A percentile compares a stretch with the other conserved stretches of the same genome.
Conservation (phyloP, 2,888 invertebrate genomes). For the Epinotia nisella region DNA sequence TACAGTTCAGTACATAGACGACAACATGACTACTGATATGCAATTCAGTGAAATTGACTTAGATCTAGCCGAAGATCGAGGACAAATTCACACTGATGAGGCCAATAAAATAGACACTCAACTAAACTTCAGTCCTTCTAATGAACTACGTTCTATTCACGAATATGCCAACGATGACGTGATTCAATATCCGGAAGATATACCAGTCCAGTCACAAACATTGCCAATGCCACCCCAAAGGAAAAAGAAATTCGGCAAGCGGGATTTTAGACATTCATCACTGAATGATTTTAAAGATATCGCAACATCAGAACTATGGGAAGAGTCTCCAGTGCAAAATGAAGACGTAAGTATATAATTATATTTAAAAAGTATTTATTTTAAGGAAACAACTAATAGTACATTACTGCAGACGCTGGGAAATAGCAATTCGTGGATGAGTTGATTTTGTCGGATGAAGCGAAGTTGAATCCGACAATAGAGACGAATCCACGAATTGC, state of each 20-base stretch:
- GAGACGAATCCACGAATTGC: too few species aligned
- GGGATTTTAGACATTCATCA: slow-evolving; percentile 69
- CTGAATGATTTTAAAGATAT: slow-evolving; percentile 69
- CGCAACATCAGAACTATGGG: slow-evolving; percentile 63
- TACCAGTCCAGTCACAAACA: slow-evolving; percentile 75
- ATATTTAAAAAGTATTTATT: neutral
- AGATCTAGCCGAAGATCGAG: slow-evolving; percentile 80
- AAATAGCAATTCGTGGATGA: too few species aligned
- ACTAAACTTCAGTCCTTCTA: slow-evolving; percentile 68
- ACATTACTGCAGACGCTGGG: too few species aligned
- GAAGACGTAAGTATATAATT: slow-evolving; percentile 77
- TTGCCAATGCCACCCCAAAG: slow-evolving; percentile 79
- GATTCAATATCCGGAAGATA: slow-evolving; percentile 82
- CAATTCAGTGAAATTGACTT: slow-evolving; percentile 80
- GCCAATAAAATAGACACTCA: slow-evolving; percentile 64
- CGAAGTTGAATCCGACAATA: too few species aligned
- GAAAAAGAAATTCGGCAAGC: slow-evolving; percentile 68
- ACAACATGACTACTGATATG: slow-evolving; percentile 72
- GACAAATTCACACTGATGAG: slow-evolving; percentile 65
- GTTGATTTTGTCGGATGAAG: too few species aligned
- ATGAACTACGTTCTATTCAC: slow-evolving; percentile 74
- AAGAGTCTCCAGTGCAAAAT: slow-evolving; percentile 59
- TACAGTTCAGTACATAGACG: slow-evolving; percentile 74
- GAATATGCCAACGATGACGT: slow-evolving; percentile 81
- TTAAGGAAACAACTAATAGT: neutral